Conservation (phyloP, 2,797 vertebrate genomes). For the Catharus ustulatus region DNA sequence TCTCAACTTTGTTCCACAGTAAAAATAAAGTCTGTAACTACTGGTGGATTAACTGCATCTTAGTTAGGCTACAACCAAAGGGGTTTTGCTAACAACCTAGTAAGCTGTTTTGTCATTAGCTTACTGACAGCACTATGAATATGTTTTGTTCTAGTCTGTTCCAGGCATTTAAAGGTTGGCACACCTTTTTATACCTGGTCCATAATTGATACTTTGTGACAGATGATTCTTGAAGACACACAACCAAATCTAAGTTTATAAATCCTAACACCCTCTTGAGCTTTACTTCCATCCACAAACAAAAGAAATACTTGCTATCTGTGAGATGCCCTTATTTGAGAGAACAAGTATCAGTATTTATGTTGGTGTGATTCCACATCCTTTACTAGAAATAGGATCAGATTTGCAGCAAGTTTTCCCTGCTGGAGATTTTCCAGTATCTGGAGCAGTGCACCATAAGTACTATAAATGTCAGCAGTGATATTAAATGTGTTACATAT, state of each 20-base stretch:
- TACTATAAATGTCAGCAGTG: not conserved
- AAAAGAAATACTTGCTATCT: conserved; percentile 16
- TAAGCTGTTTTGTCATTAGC: not conserved
- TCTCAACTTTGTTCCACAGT: not conserved
- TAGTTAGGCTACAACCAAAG: not conserved
- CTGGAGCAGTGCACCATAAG: conserved; percentile 14
- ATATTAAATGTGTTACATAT: not conserved
- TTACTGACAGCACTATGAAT: not conserved
- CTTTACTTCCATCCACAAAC: not conserved
- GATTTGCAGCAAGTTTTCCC: conserved; percentile 42
- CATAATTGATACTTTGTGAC: not conserved
- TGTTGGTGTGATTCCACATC: conserved; percentile 36
- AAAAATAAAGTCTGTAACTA: conserved; percentile 18
- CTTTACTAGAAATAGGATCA: conserved; percentile 38
- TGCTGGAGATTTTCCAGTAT: conserved; percentile 26
- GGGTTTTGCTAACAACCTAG: not conserved
- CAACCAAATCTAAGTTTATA: not conserved
- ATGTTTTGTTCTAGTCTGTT: not conserved
- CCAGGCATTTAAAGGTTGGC: not conserved
- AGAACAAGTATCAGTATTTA: conserved; percentile 36
- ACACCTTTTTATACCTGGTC: not conserved
- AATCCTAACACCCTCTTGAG: not conserved
- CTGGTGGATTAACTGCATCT: not conserved
- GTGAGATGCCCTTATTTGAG: conserved; percentile 47
- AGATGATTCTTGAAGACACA: not conserved